phyloP scores from a whole-genome alignment of 2,888 invertebrate species.

The Ophion slaviceki region DNA sequence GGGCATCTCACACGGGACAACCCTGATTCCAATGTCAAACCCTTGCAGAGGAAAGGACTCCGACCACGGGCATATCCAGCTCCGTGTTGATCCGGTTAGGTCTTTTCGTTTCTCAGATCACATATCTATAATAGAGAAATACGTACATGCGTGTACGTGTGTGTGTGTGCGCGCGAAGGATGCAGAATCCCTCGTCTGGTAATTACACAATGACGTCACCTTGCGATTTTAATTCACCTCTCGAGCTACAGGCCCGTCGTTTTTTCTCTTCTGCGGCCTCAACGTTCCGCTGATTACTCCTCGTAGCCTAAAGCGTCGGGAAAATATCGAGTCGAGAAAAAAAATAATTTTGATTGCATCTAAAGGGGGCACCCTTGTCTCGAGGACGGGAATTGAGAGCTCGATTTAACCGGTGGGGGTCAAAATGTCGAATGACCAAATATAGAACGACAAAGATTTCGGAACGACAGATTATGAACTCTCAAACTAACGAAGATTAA shows the following conservation, averaged over 20 bases:
- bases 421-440: too few species aligned
- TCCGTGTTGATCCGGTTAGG: neutral
- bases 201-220: slow-evolving; percentile 43
- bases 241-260: neutral
- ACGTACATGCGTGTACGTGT: too few species aligned
- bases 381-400: too few species aligned
- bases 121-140: slow-evolving; percentile 14
- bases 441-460: too few species aligned
- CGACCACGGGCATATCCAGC: neutral
- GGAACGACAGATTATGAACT: too few species aligned
- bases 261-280: neutral
- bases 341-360: neutral
- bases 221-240: slow-evolving; percentile 38
- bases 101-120: neutral
- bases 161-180: neutral
- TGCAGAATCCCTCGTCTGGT: slow-evolving; percentile 18
- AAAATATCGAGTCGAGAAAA: neutral
- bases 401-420: too few species aligned
- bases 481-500: too few species aligned
- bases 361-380: too few species aligned
- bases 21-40: neutral
- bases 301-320: neutral
- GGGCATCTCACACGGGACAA: slow-evolving; percentile 29
- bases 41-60: slow-evolving; percentile 12
- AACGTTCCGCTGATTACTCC: too few species aligned